phyloP scores from a whole-genome alignment of 2,797 vertebrate genomes.

The Amphiprion clarkii region DNA sequence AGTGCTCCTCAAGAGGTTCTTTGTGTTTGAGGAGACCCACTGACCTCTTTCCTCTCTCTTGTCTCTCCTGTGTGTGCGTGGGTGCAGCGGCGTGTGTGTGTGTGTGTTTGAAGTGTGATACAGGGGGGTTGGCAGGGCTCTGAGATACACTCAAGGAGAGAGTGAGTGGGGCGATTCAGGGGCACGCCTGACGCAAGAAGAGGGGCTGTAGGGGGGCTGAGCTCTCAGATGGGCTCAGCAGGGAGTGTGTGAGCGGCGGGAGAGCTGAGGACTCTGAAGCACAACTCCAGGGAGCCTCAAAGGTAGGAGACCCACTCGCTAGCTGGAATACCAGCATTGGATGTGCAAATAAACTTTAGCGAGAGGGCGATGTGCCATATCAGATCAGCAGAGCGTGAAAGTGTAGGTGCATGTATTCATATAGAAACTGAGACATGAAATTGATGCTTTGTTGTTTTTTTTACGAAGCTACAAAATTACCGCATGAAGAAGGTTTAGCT shows the following conservation, averaged over 20 bases:
- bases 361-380: slow-evolving; percentile 39
- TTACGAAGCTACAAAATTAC: background rate
- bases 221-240: slow-evolving; percentile 73
- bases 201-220: slow-evolving; percentile 55
- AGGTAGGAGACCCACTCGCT: slow-evolving; percentile 48
- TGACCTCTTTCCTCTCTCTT: slow-evolving; percentile 60
- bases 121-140: slow-evolving; percentile 56
- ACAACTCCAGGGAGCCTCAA: slow-evolving; percentile 55
- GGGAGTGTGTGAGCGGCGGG: slow-evolving; percentile 56
- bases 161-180: slow-evolving; percentile 69
- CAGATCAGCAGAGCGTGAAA: slow-evolving; percentile 14
- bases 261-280: slow-evolving; percentile 67
- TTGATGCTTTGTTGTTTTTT: background rate
- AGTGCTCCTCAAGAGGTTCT: slow-evolving; percentile 62
- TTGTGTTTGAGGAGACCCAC: slow-evolving; percentile 71
- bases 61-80: slow-evolving; percentile 24
- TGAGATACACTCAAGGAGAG: slow-evolving; percentile 65
- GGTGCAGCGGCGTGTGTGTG: slow-evolving; percentile 1
- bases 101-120: slow-evolving; percentile 58
- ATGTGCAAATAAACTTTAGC: slow-evolving; percentile 63
- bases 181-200: slow-evolving; percentile 66
- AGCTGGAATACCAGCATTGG: slow-evolving; percentile 56
- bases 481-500: background rate
- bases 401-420: slow-evolving; percentile 19
- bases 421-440: background rate